These are phyloP conservation scores for Clarias pachynema DNA, from an alignment of 2,797 vertebrate species.

Conservation along the genomic window DNA sequence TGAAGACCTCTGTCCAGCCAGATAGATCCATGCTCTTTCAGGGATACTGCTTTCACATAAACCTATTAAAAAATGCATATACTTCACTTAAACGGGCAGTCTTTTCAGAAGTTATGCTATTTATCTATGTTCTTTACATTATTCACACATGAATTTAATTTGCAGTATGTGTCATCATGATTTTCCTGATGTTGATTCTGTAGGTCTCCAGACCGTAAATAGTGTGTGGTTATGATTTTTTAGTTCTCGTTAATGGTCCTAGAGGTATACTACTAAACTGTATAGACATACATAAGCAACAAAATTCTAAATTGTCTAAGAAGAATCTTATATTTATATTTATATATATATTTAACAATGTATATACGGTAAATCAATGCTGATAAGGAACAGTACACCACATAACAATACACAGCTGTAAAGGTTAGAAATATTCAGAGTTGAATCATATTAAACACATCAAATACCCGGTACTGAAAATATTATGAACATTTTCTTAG, in stretches of 20 bases:
- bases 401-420: neutral
- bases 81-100: neutral
- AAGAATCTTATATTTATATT: neutral
- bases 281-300: neutral
- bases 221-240: neutral
- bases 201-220: neutral
- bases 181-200: neutral
- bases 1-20: conserved; percentile 9
- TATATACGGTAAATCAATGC: neutral
- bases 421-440: neutral
- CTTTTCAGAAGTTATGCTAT: neutral
- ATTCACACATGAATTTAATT: neutral
- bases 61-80: neutral
- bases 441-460: neutral
- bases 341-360: neutral
- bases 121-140: neutral
- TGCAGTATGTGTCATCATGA: neutral
- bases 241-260: neutral
- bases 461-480: neutral
- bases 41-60: neutral
- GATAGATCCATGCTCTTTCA: conserved; percentile 16
- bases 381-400: neutral
- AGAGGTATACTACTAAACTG: neutral
- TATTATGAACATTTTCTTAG: neutral
- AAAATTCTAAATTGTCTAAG: neutral